A percentile compares a stretch with the other conserved stretches of the same genome.
Conservation (phyloP, 1,140 invertebrate genomes). For the Lucilia sericata region DNA sequence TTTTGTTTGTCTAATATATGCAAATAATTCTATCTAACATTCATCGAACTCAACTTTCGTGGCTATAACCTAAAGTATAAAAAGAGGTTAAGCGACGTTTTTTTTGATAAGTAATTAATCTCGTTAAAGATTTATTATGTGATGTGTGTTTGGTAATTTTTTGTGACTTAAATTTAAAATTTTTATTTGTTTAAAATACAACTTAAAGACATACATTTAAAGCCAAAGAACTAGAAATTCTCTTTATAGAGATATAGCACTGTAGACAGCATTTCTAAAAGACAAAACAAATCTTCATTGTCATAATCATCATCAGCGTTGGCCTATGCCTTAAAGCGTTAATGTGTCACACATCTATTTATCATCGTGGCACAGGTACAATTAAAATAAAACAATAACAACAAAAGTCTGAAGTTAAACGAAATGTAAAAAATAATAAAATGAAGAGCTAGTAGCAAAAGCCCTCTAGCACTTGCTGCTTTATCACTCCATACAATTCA, state of each 20-base stretch:
- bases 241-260: not conserved
- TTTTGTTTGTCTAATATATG: not conserved
- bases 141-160: constrained; percentile 6
- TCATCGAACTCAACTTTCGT: not conserved
- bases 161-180: not conserved
- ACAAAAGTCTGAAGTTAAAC: not conserved
- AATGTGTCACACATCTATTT: constrained; percentile 39
- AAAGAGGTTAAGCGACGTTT: constrained; percentile 25
- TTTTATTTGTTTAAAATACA: not conserved
- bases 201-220: not conserved
- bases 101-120: constrained; percentile 27
- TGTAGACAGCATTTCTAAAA: not conserved
- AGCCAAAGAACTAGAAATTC: not conserved
- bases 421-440: not conserved
- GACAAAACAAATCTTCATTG: not conserved
- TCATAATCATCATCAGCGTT: not conserved
- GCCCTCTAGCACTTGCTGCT: not conserved
- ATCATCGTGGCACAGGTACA: constrained; percentile 25
- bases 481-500: not conserved
- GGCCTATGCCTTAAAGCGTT: constrained; percentile 11
- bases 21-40: not conserved
- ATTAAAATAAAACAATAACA: constrained; percentile 30
- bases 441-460: not conserved
- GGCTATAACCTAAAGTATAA: not conserved
- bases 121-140: constrained; percentile 34